Evolutionary conservation across 2,113 vertebrate species (phyloP).

Genomic region (Sapayoa aenigma): DNA sequence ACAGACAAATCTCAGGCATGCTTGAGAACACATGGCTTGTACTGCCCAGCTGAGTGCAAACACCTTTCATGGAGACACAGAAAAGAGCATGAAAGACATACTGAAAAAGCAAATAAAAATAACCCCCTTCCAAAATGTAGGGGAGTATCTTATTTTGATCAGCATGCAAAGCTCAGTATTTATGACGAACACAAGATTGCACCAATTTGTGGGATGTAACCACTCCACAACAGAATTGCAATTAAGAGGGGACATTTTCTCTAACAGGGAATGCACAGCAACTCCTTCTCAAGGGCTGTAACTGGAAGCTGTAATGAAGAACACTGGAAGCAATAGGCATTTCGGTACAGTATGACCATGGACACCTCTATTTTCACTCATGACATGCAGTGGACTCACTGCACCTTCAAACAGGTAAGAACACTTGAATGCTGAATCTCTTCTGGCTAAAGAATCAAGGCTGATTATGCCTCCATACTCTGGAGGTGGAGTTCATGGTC

Average conservation of each 20-base stretch:
- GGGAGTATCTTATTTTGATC: background rate
- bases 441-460: background rate
- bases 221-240: background rate
- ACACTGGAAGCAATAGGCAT: background rate
- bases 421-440: rapidly evolving
- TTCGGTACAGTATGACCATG: background rate
- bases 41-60: background rate
- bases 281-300: background rate
- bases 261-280: background rate
- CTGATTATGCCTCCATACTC: background rate
- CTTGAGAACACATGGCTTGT: background rate
- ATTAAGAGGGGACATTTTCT: background rate
- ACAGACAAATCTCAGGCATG: background rate
- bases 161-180: background rate
- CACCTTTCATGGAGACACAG: background rate
- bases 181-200: background rate
- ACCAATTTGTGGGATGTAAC: background rate
- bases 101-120: rapidly evolving
- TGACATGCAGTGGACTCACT: rapidly evolving
- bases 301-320: background rate
- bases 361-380: background rate
- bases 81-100: background rate
- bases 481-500: background rate
- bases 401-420: background rate
- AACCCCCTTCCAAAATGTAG: background rate